A percentile compares a stretch with the other conserved stretches of the same genome.
phyloP scores from a whole-genome alignment of 2,888 invertebrate species.

The Timandra comae region DNA sequence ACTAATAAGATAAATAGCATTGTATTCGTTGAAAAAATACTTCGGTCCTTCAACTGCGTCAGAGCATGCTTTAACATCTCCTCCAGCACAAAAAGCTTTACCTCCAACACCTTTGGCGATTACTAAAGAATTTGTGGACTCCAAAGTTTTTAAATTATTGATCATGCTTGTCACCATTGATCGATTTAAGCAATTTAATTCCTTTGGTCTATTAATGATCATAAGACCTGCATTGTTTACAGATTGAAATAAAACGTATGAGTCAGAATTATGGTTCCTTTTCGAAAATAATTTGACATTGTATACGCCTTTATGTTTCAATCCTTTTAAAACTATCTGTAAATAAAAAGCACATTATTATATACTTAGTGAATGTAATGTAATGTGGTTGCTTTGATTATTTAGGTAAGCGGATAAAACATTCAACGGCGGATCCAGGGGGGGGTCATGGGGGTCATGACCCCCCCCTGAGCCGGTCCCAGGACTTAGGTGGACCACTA shows the following conservation, averaged over 20 bases:
- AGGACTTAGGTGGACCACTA: no score
- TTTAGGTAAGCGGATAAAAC: no score
- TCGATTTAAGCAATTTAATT: constrained; percentile 85
- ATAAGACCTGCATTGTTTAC: constrained; percentile 77
- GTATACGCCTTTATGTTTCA: no score
- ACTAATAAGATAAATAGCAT: constrained; percentile 90
- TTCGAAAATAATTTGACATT: no score
- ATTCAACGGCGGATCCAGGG: no score
- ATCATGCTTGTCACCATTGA: constrained; percentile 86
- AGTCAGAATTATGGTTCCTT: no score
- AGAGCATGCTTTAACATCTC: constrained; percentile 90
- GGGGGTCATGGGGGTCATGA: no score
- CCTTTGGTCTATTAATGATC: constrained; percentile 84
- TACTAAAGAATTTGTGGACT: constrained; percentile 39
- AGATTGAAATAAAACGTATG: constrained; percentile 62
- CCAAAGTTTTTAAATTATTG: constrained; percentile 48
- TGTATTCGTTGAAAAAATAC: constrained; percentile 92
- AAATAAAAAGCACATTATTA: no score
- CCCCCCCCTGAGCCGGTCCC: no score
- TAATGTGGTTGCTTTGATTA: no score
- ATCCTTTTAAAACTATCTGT: no score
- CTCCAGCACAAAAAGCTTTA: constrained; percentile 98
- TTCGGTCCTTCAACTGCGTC: constrained; percentile 78
- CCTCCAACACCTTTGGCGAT: constrained; percentile 90
- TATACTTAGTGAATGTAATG: no score